Evolutionary conservation across 2,888 invertebrate species (phyloP).

Genomic region (Bombylius major): DNA sequence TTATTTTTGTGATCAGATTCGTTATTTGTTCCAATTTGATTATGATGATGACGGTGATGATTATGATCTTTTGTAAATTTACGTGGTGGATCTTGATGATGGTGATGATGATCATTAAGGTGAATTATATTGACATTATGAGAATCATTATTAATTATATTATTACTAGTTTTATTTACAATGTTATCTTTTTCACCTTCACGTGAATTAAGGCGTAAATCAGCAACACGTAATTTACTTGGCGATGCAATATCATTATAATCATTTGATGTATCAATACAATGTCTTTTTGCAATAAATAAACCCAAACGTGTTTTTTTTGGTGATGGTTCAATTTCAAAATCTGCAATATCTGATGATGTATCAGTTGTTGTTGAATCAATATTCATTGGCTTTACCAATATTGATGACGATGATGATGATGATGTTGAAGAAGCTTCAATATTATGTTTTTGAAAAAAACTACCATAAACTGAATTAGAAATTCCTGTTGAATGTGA

Average conservation of each 20-base stretch:
- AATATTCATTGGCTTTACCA: slow-evolving; percentile 25
- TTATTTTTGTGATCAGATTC: background rate
- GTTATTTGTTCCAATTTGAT: background rate
- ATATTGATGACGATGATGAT: slow-evolving; percentile 29
- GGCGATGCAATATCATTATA: slow-evolving; percentile 48
- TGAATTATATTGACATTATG: background rate
- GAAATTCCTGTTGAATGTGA: background rate
- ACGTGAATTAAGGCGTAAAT: slow-evolving; percentile 50
- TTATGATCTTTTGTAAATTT: background rate
- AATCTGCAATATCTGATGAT: slow-evolving; percentile 48
- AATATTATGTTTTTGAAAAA: background rate
- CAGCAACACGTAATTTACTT: slow-evolving; percentile 54
- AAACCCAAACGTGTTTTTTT: slow-evolving; percentile 47
- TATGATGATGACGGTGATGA: no score
- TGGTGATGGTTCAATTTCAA: slow-evolving; percentile 54
- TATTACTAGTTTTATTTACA: background rate
- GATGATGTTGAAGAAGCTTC: slow-evolving; percentile 17
- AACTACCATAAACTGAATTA: background rate
- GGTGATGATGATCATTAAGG: background rate
- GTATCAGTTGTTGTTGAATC: slow-evolving; percentile 30
- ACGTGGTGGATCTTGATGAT: background rate
- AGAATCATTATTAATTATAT: background rate
- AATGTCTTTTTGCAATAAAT: slow-evolving; percentile 40
- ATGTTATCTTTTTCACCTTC: slow-evolving; percentile 41
- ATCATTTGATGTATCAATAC: slow-evolving; percentile 23